Conservation (phyloP, 2,797 vertebrate species). For the Sebastes minor region DNA sequence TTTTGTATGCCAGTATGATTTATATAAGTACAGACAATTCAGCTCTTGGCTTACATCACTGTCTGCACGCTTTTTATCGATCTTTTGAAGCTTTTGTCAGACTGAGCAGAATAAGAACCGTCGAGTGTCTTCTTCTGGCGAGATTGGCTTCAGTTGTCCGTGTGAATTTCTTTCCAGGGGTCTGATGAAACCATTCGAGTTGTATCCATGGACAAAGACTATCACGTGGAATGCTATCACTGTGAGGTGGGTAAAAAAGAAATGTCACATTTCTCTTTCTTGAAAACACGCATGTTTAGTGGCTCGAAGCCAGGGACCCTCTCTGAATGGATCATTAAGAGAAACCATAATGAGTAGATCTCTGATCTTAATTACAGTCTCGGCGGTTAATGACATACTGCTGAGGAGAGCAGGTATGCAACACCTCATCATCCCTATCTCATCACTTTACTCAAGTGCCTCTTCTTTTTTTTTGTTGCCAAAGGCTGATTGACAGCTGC, state of each 20-base stretch:
- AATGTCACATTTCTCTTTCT: not conserved
- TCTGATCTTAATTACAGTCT: slow-evolving; percentile 61
- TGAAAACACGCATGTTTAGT: not conserved
- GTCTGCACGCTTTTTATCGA: not conserved
- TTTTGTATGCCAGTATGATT: not conserved
- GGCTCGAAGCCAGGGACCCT: slow-evolving; percentile 11
- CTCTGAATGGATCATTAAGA: slow-evolving; percentile 55
- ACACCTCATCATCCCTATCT: slow-evolving; percentile 48
- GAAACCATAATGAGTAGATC: slow-evolving; percentile 49
- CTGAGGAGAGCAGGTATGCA: slow-evolving; percentile 39
- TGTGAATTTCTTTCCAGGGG: slow-evolving; percentile 81
- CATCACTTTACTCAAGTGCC: slow-evolving; percentile 39
- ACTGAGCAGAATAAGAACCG: slow-evolving; percentile 2
- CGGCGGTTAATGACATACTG: slow-evolving; percentile 47
- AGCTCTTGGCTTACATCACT: not conserved
- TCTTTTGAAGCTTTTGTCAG: slow-evolving; percentile 26
- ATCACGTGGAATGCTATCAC: slow-evolving; percentile 95
- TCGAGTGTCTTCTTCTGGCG: not conserved
- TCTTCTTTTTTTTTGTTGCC: slow-evolving; percentile 1
- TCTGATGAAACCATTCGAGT: slow-evolving; percentile 97
- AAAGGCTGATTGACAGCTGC: slow-evolving; percentile 49
- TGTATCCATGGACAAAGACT: slow-evolving; percentile 97
- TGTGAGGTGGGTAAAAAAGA: slow-evolving; percentile 87
- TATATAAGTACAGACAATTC: not conserved
- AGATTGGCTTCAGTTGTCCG: slow-evolving; percentile 9